These are phyloP conservation scores for Uria aalge DNA, from an alignment of 2,113 vertebrate genomes.

Conservation along the genomic window DNA sequence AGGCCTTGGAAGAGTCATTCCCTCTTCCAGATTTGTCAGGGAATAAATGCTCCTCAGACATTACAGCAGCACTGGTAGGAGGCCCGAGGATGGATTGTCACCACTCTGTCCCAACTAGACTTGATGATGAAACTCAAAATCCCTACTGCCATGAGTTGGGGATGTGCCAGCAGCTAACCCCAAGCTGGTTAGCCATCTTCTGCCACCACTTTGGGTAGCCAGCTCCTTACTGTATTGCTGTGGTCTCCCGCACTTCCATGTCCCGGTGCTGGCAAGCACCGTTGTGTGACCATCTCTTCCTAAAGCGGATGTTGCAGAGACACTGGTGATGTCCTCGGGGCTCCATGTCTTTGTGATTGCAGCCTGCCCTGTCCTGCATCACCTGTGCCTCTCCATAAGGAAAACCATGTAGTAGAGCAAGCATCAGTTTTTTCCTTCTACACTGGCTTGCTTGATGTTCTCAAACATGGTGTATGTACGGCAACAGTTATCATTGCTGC, in stretches of 20 bases:
- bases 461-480: fast-evolving
- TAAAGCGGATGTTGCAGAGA: not conserved
- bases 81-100: not conserved
- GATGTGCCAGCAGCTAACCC: not conserved
- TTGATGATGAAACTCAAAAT: not conserved
- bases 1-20: not conserved
- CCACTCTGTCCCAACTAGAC: not conserved
- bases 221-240: not conserved
- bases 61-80: not conserved
- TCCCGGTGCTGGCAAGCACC: not conserved
- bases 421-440: not conserved
- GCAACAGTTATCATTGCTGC: not conserved
- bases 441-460: not conserved
- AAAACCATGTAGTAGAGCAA: not conserved
- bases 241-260: not conserved
- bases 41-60: not conserved
- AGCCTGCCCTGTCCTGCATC: not conserved
- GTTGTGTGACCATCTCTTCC: not conserved
- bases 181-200: not conserved
- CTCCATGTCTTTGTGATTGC: not conserved
- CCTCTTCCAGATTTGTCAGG: not conserved
- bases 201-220: not conserved
- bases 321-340: fast-evolving
- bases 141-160: not conserved
- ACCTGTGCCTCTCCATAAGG: not conserved